Base-by-base conservation (phyloP, 2,888 invertebrate genomes). In the Microctonus brassicae region DNA sequence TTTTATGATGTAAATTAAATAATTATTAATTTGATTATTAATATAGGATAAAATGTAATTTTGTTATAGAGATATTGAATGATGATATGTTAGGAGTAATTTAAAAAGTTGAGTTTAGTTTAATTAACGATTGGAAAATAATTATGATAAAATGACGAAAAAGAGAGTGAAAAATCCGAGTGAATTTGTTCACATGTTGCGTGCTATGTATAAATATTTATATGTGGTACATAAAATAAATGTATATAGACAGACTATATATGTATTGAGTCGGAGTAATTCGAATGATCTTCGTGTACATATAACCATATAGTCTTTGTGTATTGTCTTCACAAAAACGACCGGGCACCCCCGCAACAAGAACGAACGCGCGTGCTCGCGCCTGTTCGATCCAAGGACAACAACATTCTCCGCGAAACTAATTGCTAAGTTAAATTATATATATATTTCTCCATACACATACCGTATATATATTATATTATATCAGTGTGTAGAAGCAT, bases 391-490 rank as follows among this genome's bases (percentile, higher is more conserved):
- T 47, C 82, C 86, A 86, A 86, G 86, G 86, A 84, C 84, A 84
- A 82, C 86, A 85, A 86, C 86, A 86, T 86, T 86, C 86, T 86
- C 86, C 80, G 80, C 79, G 75, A 85, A 85, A 85, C 86, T 86
- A 86, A 86, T 86, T 86, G 86, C 85, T 84, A 82, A 80, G 76
- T 84, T 84, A 84, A 84, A 47, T 47, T 47, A 47, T 83, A 83
- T 83, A 82, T 82, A 75, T 72, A 72, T 74, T 66, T 75, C 62
- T 75, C 65, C 78, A 75, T 75, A 75, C 77, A 65, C 72, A 77
- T 72, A 78, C n/a, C 69, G 74, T 75, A 64, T 75, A 67, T 78
- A 75, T 75, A 75, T 77, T 61, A 77, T 72, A 78, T 76, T 53
- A 57, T 36, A 66, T n/a, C 39, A 24, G 10, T 4, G 73, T 73